These are phyloP conservation scores for Aldabrachelys gigantea DNA, from an alignment of 2,113 vertebrate species.

Conservation along the genomic window DNA sequence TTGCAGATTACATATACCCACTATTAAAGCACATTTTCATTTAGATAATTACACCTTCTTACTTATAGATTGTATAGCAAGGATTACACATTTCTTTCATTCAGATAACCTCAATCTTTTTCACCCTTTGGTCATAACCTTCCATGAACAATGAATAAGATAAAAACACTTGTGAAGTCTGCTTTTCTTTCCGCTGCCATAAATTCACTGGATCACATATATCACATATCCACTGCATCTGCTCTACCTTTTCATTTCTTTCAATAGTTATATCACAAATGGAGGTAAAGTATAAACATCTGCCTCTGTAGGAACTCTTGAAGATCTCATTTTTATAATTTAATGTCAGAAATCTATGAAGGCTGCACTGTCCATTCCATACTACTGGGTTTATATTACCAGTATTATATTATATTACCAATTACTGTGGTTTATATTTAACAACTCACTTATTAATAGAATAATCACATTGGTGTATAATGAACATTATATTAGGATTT, in stretches of 20 bases:
- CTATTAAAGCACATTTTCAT: constrained; percentile 10
- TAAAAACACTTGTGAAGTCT: constrained; percentile 13
- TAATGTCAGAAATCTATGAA: constrained; percentile 38
- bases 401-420: neutral
- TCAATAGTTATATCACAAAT: constrained; percentile 39
- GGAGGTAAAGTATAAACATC: constrained; percentile 59
- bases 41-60: neutral
- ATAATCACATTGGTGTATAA: neutral
- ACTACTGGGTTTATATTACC: neutral
- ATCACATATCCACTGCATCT: neutral
- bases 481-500: constrained; percentile 32
- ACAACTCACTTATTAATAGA: neutral
- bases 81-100: constrained; percentile 23
- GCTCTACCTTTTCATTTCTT: constrained; percentile 52
- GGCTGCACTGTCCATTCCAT: constrained; percentile 17
- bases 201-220: constrained; percentile 2
- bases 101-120: constrained; percentile 20
- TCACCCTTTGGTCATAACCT: constrained; percentile 42
- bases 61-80: neutral
- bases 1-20: neutral
- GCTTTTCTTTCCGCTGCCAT: constrained; percentile 52
- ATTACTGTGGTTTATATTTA: constrained; percentile 34
- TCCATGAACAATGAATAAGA: constrained; percentile 13
- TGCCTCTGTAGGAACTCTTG: constrained; percentile 26
- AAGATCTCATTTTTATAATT: constrained; percentile 47